Base-by-base conservation (phyloP, 2,888 invertebrate species). In the Chrysomela aeneicollis region DNA sequence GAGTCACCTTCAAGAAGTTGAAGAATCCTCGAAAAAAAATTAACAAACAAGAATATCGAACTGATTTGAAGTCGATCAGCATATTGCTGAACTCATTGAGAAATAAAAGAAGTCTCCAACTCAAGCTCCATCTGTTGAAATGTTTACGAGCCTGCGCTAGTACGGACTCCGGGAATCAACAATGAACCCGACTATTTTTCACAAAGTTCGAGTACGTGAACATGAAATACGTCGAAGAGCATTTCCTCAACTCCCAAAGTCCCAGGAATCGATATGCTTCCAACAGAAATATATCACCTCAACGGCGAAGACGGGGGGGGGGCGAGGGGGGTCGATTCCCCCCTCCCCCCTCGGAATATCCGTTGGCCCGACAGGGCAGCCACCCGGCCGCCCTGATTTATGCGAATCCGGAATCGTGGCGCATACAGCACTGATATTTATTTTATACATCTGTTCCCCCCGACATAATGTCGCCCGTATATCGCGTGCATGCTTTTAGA, bases 391-490 rank as follows among this genome's bases (percentile, higher is more conserved):
- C 82, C 85, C 86, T 86, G 86, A 87, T 86, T 87, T 87, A 86
- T 86, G 85, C 82, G 85, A 86, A 85, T 85, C 86, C 85, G 84
- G 85, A 85, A 86, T 85, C 85, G 85, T 86, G 86, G 84, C 79
- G 82, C 82, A 82, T 82, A 83, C 81, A 82, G 81, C 82, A 80
- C 81, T 82, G 84, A 85, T 85, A 85, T 85, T 85, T 85, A 85
- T 85, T 85, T 84, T 85, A 85, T 85, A 85, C 85, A 85, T 85
- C 85, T 85, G 85, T 85, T 84, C 84, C 83, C 84, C 86, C 84
- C 86, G 87, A 87, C 87, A 86, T 87, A 87, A 87, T 87, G 87
- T 86, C 86, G 86, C 85, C 86, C 85, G 86, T 87, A 87, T 87
- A 87, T 87, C 86, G 86, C 80, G 81, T 82, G 82, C 85, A 84